Conservation (phyloP, 2,888 invertebrate genomes). For the Aromia moschata region DNA sequence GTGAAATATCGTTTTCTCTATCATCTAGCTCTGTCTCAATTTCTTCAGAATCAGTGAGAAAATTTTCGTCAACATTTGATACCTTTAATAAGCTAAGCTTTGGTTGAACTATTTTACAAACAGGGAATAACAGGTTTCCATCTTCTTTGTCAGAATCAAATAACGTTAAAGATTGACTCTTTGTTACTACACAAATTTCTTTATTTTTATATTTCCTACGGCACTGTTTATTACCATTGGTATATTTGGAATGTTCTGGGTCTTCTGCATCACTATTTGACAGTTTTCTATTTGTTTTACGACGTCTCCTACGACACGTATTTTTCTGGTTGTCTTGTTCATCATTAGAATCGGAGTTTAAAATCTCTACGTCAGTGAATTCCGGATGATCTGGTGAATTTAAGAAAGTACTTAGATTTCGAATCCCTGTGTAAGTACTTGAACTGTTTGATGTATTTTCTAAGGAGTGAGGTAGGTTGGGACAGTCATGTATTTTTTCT, state of each 20-base stretch:
- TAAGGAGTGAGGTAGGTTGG: not conserved
- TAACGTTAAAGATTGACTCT: constrained; percentile 30
- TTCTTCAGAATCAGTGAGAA: constrained; percentile 60
- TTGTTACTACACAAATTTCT: constrained; percentile 8
- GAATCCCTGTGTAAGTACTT: too few relatives aligned
- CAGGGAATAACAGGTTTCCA: constrained; percentile 41
- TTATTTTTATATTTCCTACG: constrained; percentile 20
- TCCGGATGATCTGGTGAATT: constrained; percentile 37
- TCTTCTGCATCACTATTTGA: constrained; percentile 55
- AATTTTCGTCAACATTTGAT: constrained; percentile 47
- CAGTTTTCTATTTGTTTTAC: constrained; percentile 40
- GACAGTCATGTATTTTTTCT: constrained; percentile 19
- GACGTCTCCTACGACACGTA: constrained; percentile 45
- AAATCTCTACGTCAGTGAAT: constrained; percentile 59
- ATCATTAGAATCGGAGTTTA: constrained; percentile 59
- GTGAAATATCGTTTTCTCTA: constrained; percentile 45
- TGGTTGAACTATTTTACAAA: constrained; percentile 46
- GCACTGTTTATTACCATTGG: constrained; percentile 26
- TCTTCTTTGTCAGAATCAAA: constrained; percentile 52
- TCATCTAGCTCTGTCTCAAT: constrained; percentile 55
- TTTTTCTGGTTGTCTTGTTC: constrained; percentile 41
- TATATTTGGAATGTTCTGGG: constrained; percentile 50
- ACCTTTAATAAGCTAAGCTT: constrained; percentile 39
- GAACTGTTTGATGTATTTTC: not conserved
- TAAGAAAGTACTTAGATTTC: constrained; percentile 23